These are phyloP conservation scores for Leucosticte australis DNA, from an alignment of 2,113 vertebrate species.

Conservation along the genomic window DNA sequence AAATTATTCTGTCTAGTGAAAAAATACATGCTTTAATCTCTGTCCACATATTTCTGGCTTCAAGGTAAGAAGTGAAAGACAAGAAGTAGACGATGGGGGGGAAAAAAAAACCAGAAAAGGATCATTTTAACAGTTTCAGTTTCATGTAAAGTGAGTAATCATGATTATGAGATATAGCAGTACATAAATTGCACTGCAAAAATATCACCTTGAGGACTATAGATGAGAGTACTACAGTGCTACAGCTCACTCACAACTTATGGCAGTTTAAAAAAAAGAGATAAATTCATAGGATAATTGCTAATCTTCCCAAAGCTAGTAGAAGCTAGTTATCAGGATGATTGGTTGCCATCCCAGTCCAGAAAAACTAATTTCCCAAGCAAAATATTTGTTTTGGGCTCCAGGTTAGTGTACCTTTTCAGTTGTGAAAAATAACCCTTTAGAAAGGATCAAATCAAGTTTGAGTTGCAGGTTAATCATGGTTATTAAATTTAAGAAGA, in stretches of 20 bases:
- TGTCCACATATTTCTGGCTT: background rate
- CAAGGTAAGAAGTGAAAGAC: background rate
- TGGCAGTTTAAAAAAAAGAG: background rate
- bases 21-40: background rate
- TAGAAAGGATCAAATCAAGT: background rate
- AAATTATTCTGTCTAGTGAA: background rate
- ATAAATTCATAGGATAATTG: background rate
- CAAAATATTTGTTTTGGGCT: background rate
- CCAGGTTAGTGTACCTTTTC: background rate
- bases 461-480: background rate
- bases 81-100: background rate
- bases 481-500: background rate
- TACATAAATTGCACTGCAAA: background rate
- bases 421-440: background rate
- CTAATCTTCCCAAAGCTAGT: background rate
- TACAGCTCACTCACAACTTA: background rate
- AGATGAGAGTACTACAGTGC: background rate
- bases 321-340: background rate
- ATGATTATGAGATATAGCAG: background rate
- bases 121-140: background rate
- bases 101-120: background rate
- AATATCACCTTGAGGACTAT: background rate
- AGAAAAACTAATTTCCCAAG: background rate
- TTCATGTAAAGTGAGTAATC: background rate
- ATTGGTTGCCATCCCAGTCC: background rate